Evolutionary conservation across 2,797 vertebrate genomes (phyloP).

Genomic region (Dallia pectoralis): DNA sequence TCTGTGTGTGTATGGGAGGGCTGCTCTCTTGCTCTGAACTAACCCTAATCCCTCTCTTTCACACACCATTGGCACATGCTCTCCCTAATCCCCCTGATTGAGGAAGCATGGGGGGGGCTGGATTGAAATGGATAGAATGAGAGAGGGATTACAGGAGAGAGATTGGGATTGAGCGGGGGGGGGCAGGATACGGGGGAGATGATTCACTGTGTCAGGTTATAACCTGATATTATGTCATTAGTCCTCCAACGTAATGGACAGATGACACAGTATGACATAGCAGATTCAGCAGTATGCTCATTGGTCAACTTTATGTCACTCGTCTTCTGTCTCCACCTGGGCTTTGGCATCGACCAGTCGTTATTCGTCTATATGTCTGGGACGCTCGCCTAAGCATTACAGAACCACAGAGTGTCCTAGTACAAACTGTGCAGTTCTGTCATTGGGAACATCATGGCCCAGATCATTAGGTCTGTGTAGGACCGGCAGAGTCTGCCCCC

Average conservation of each 20-base stretch:
- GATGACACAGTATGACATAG: conserved; percentile 53
- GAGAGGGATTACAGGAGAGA: conserved; percentile 18
- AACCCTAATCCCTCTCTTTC: conserved; percentile 19
- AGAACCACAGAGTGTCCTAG: not conserved
- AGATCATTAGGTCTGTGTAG: not conserved
- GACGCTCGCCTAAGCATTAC: not conserved
- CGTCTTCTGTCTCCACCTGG: not conserved
- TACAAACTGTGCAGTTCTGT: conserved; percentile 20
- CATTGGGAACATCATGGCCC: not conserved
- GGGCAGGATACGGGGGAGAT: conserved; percentile 8
- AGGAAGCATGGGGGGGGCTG: conserved; percentile 6
- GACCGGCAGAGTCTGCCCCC: conserved; percentile 24
- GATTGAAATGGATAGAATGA: not conserved
- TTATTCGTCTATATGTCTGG: not conserved
- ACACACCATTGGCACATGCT: conserved; percentile 24
- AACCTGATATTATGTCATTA: conserved; percentile 60
- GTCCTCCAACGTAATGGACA: conserved; percentile 19
- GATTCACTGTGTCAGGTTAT: conserved; percentile 16
- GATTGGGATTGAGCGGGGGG: not conserved
- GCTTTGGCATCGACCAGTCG: not conserved
- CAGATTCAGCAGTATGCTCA: conserved; percentile 30
- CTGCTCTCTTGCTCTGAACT: not conserved
- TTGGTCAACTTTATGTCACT: conserved; percentile 32
- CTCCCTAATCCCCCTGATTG: conserved; percentile 31
- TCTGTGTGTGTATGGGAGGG: not conserved